Base-by-base conservation (phyloP, 2,888 invertebrate genomes). In the Acanthosoma haemorrhoidale region DNA sequence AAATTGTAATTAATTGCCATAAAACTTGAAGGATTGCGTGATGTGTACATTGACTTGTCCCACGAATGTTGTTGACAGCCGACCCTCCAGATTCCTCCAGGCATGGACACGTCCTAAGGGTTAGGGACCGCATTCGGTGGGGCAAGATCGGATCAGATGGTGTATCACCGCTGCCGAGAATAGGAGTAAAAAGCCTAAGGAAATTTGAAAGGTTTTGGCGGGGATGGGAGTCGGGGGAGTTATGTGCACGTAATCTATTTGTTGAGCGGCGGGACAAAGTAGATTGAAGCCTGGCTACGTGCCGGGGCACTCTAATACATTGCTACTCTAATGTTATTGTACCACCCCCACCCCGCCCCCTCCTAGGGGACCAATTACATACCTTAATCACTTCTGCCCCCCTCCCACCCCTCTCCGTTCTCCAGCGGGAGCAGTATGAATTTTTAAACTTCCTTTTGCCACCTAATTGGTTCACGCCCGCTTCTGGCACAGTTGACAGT, bases 171-270 rank as follows among this genome's bases (percentile, higher is more conserved):
- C n/a, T n/a, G n/a, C n/a, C n/a, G 63, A 58, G 60, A 18, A 51
- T 36, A 61, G 34, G 51, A 41, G 59, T 51, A 63, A 32, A 63
- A 64, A 69, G 69, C 21, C 71, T 69, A 61, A 58, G 67, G 72
- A 58, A 66, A 63, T 43, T 32, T 71, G 59, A 59, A 32, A 61
- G 60, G 43, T 43, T 34, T 43, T 3, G 68, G 38, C 29, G 29
- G 58, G 29, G 15, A 6, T 21, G 63, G 18, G 9, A 4, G 63
- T 15, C 39, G 60, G 57, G 70, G 57, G 69, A 72, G 73, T 69
- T 73, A 73, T 73, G 73, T 71, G 66, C 71, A 69, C 67, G 71
- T 73, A 73, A 73, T 73, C 73, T 73, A 73, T 73, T 73, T 73
- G 73, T 71, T 73, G 71, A 71, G 69, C 69, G 32, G 67, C 25